Evolutionary conservation across 2,797 vertebrate genomes (phyloP), one percentile per base, ranked within the genome.

Genomic region (Mus spretus): DNA sequence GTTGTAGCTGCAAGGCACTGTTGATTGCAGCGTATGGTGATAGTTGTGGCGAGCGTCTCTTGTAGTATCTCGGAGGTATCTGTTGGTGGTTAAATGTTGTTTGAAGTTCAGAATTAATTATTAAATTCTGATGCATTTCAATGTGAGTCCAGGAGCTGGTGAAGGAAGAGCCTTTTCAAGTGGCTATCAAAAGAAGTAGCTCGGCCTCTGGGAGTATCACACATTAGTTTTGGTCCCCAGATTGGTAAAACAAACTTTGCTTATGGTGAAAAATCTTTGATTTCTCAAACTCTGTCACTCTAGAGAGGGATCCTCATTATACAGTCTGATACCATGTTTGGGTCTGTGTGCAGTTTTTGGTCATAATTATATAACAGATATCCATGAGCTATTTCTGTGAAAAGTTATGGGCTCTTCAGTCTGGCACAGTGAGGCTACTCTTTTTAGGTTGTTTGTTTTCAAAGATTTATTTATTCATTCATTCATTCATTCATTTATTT

Each of bases 61-160:
- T 40, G 10, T 72, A 70, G 74, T 59, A 78, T 67, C 26, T 67
- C 26, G 44, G 80, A 50, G 37, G 24, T 57, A 82, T 67, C 78
- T 92, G 61, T 95, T 85, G 93, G 89, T 89, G 75, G 67, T 91
- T 93, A 89, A 47, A 92, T 89, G 85, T 75, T 80, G 65, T 91
- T 95, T 95, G 75, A 97, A 65, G 82, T 97, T 93, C 53, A 74
- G 28, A 94, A 93, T 94, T 87, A 75, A 93, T 97, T 96, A 94
- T 89, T 94, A 95, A 90, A 94, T 91, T 91, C 9, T 93, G 50
- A 55, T 92, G 86, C 91, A 53, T 95, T 91, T 91, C 47, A 59
- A 85, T 72, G 47, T 47, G 17, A 88, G 28, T 63, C 65, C n/a
- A 90, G 72, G 55, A 61, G 26, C 53, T 65, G 44, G 88, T 44